Conservation (phyloP, 2,888 invertebrate species). For the Herminia tarsipennalis region DNA sequence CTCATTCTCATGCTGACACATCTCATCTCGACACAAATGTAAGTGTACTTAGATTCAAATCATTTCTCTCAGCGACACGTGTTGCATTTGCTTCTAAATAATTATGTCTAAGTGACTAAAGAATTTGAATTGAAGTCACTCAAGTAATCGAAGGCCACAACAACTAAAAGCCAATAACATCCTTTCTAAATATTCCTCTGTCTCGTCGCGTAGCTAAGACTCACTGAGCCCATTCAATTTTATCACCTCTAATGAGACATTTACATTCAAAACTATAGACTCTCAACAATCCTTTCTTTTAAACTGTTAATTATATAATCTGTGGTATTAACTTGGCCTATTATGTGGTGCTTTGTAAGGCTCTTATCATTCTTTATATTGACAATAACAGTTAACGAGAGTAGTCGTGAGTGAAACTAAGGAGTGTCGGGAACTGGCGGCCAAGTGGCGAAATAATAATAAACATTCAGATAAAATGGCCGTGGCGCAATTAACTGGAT, state of each 20-base stretch:
- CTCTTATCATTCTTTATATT: constrained; percentile 13
- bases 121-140: no score
- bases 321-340: constrained; percentile 1
- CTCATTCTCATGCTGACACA: no score
- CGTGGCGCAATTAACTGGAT: constrained; percentile 54
- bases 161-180: no score
- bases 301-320: constrained; percentile 36
- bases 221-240: constrained; percentile 14
- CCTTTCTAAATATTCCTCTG: no score
- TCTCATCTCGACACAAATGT: neutral
- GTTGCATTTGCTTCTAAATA: no score
- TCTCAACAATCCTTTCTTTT: constrained; percentile 3
- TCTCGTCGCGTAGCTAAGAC: no score
- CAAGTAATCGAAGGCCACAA: no score
- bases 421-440: constrained; percentile 11
- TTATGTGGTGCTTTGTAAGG: neutral
- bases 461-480: constrained; percentile 43
- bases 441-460: constrained; percentile 37
- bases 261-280: constrained; percentile 20
- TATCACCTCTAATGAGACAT: constrained; percentile 18
- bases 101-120: no score
- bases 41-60: neutral
- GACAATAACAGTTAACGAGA: constrained; percentile 9
- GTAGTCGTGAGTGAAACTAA: constrained; percentile 5
- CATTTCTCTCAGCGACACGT: no score